Base-by-base conservation (phyloP, 2,888 invertebrate genomes). In the Rhagium mordax region DNA sequence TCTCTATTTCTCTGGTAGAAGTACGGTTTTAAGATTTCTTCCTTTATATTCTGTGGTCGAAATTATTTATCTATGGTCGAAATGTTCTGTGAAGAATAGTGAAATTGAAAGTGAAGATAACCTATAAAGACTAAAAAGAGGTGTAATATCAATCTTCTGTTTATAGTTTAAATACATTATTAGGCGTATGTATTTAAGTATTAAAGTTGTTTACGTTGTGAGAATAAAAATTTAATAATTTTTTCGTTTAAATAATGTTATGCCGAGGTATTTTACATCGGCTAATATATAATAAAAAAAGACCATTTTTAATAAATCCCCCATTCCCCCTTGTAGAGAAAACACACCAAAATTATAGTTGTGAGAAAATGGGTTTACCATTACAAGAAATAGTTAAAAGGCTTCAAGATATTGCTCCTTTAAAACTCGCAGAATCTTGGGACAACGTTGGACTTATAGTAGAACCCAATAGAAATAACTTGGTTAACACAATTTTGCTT, bases 361-460 rank as follows among this genome's bases (percentile, higher is more conserved):
- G 2, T 3, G 18, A 51, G 18, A 74, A 53, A 57, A 76, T 76
- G 76, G 70, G 71, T 59, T 41, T 74, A 65, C 67, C 74, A 13
- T 29, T 76, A 8, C 5, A 18, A 60, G 74, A 78, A 16, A 60
- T 82, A 7, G 67, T 94, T 48, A 83, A 88, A 10, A 89, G 89
- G 67, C 87, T 97, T 74, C 91, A 94, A 82, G 86, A 88, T 7
- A 94, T 94, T 87, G 96, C 96, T 0, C 92, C 95, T 7, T 86
- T 91, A 33, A 86, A 89, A 1, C 88, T 94, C 13, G 96, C 97
- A 2, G 97, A 94, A 82, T 91, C 90, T 65, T 98, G 98, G 98
- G 98, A 98, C 85, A 98, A 98, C 88, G 97, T 98, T 64, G 98
- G 98, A 0, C 89, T 98, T 1, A 88, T 98, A 24, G 91, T 98